phyloP scores from a whole-genome alignment of 2,113 vertebrate genomes.

The Steatornis caripensis region DNA sequence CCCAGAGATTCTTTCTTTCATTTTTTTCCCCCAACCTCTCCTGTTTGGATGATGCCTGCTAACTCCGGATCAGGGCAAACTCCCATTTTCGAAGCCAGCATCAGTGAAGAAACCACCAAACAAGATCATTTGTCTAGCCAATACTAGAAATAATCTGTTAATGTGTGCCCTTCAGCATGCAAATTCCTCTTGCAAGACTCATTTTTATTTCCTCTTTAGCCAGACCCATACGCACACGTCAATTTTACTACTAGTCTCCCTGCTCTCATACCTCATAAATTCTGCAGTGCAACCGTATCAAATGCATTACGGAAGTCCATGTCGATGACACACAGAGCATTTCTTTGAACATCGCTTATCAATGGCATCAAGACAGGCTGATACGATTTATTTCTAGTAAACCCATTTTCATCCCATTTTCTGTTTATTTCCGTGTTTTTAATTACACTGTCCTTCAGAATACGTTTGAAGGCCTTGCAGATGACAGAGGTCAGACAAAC shows the following conservation, averaged over 20 bases:
- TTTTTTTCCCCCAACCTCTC: rapidly evolving
- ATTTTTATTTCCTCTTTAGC: constrained; percentile 40
- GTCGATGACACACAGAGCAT: not conserved
- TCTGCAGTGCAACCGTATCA: not conserved
- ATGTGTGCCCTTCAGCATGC: constrained; percentile 21
- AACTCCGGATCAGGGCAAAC: not conserved
- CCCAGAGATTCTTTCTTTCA: not conserved
- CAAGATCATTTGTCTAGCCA: not conserved
- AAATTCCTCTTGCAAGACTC: constrained; percentile 30
- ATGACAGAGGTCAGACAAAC: not conserved
- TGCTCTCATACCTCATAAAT: not conserved
- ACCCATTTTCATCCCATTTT: not conserved
- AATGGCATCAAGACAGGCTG: not conserved
- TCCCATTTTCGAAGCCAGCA: not conserved
- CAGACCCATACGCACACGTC: not conserved
- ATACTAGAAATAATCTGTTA: not conserved
- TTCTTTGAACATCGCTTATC: not conserved
- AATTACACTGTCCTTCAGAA: constrained; percentile 20
- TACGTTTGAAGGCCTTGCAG: not conserved
- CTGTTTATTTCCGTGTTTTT: constrained; percentile 5
- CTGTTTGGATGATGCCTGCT: not conserved
- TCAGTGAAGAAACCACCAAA: not conserved
- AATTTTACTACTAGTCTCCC: not conserved
- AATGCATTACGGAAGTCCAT: not conserved
- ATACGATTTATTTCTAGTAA: not conserved